A percentile compares a stretch with the other conserved stretches of the same genome.
These are phyloP conservation scores for Yponomeuta plumbellus DNA, from an alignment of 2,888 invertebrate species.

Conservation along the genomic window DNA sequence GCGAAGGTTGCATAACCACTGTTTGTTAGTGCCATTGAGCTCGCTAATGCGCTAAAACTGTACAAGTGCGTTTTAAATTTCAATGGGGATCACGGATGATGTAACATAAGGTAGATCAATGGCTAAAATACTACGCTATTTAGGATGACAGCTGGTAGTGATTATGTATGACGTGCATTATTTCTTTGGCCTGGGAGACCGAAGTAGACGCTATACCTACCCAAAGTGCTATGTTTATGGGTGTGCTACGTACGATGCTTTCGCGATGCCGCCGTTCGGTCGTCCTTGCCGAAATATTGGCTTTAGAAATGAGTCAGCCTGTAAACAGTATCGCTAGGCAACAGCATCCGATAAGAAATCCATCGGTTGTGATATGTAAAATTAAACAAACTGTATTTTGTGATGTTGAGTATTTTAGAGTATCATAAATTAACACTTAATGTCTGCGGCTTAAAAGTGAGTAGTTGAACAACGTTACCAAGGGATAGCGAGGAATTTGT, in stretches of 20 bases:
- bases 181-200: no score
- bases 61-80: constrained; percentile 20
- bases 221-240: no score
- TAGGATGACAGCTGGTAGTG: no score
- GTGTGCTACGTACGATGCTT: neutral
- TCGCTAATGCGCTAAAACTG: constrained; percentile 15
- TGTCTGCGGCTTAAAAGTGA: neutral
- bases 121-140: no score
- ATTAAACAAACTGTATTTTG: constrained; percentile 43
- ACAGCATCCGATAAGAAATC: constrained; percentile 51
- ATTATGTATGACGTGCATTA: no score
- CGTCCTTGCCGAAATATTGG: constrained; percentile 39
- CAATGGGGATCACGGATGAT: constrained; percentile 21
- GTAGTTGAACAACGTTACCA: neutral
- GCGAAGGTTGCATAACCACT: constrained; percentile 52
- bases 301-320: constrained; percentile 54
- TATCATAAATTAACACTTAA: constrained; percentile 19
- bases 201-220: no score
- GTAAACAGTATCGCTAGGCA: constrained; percentile 49
- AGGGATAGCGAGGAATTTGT: neutral
- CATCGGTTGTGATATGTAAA: constrained; percentile 39
- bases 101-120: no score
- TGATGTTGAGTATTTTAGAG: constrained; percentile 31
- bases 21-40: constrained; percentile 42
- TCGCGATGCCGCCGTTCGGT: constrained; percentile 4